Evolutionary conservation across 2,797 vertebrate species (phyloP).

Genomic region (Sus cebifrons): DNA sequence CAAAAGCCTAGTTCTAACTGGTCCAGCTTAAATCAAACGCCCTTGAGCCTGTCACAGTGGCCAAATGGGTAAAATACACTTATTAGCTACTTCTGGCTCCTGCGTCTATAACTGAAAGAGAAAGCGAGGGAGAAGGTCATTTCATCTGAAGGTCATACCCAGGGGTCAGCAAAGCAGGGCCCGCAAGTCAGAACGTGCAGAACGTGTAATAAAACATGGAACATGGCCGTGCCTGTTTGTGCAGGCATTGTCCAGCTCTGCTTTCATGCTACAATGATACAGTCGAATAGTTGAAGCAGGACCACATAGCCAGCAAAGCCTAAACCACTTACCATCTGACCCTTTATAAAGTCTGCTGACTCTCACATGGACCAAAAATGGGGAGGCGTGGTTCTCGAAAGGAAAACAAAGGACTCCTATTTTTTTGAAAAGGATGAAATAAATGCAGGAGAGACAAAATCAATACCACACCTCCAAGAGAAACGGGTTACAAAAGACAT

Average conservation of each 20-base stretch:
- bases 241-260: not conserved
- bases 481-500: not conserved
- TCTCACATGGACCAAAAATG: not conserved
- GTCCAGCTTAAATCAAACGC: not conserved
- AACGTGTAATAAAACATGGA: not conserved
- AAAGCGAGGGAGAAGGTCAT: not conserved
- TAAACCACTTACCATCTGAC: not conserved
- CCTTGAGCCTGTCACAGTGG: not conserved
- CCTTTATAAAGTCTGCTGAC: not conserved
- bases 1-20: constrained; percentile 18
- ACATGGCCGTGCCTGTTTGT: not conserved
- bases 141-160: not conserved
- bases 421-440: not conserved
- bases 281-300: not conserved
- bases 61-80: not conserved
- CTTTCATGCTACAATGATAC: not conserved
- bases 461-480: not conserved
- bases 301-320: not conserved
- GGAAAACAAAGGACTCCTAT: not conserved
- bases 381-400: not conserved
- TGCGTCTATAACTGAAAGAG: not conserved
- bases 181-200: not conserved
- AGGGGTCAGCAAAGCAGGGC: not conserved
- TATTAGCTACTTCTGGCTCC: not conserved
- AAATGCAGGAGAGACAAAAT: not conserved